Base-by-base conservation (phyloP, 2,113 vertebrate species). In the Pelodiscus sinensis region DNA sequence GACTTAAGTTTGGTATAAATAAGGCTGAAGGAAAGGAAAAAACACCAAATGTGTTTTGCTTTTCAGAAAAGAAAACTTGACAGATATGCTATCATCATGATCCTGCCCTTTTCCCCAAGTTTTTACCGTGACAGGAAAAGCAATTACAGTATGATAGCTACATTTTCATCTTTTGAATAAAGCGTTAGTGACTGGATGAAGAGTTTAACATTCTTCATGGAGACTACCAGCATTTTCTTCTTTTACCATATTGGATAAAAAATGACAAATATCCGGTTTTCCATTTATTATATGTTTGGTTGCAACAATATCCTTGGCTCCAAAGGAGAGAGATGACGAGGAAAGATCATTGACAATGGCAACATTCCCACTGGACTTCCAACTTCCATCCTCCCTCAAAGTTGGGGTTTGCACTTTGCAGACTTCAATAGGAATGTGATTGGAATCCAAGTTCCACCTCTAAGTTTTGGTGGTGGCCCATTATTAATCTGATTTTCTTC, bases 1-100 rank as follows among this genome's bases (percentile, higher is more conserved):
- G 80, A 35, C 35, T 58, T 52, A 31, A 60, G 84, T 68, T 82
- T 44, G 35, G 85, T 21, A 89, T 51, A 56, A 91, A 60, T 85
- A 92, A 44, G 55, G 79, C 79, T 90, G 27, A 51, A 77, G 35
- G 44, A 84, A 27, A 82, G 22, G 52, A 75, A 55, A 44, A 54
- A 57, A 35, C 79, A 84, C 65, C 65, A 44, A 44, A 31, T 82
- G 16, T 60, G 50, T 83, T 88, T 79, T 79, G 25, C 55, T 79
- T 14, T 81, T 52, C 35, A 24, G 9, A 81, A 6, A 54, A 62
- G 31, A 29, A n/a, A 29, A 52, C 21, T 84, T 51, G 21, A 13
- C 57, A 55, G 22, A 9, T 58, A 52, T 4, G 6, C 60, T 4
- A 18, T 73, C 50, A 71, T 84, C 44, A 55, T 24, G 27, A 2